Conservation (phyloP, 2,888 invertebrate genomes). For the Erebia ligea region DNA sequence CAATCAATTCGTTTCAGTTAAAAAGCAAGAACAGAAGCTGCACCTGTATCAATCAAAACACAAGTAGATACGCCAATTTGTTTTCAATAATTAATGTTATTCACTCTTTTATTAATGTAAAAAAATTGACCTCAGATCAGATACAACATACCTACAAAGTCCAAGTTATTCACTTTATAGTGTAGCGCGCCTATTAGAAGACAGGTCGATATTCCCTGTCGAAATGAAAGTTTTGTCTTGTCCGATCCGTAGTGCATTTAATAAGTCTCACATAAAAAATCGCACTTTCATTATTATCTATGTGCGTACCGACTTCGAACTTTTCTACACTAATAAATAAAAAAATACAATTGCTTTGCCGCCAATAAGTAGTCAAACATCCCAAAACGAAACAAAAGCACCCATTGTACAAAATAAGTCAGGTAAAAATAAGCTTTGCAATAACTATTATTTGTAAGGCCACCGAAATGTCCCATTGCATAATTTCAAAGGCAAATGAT, state of each 20-base stretch:
- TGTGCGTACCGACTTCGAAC: not conserved
- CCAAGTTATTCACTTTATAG: not conserved
- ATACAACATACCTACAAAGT: too few species aligned
- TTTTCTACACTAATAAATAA: constrained; percentile 4
- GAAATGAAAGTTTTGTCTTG: too few species aligned
- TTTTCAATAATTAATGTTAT: too few species aligned
- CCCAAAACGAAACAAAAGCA: constrained; percentile 24
- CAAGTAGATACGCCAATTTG: too few species aligned
- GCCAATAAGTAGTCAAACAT: constrained; percentile 32
- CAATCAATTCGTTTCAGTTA: too few species aligned
- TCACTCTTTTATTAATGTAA: too few species aligned
- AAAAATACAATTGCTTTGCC: not conserved
- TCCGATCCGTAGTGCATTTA: not conserved
- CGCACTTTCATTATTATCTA: constrained; percentile 10
- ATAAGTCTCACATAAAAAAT: not conserved
- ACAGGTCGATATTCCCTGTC: too few species aligned
- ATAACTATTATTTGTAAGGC: constrained; percentile 25
- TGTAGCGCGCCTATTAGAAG: not conserved
- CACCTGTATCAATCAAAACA: too few species aligned
- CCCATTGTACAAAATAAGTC: constrained; percentile 27
- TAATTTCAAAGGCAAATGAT: constrained; percentile 44
- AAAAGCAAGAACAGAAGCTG: too few species aligned
- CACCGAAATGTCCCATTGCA: constrained; percentile 44
- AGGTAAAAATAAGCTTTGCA: constrained; percentile 22
- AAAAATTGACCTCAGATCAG: too few species aligned